Base-by-base conservation (phyloP, 2,888 invertebrate species). In the Mesopsocus fuscifrons region DNA sequence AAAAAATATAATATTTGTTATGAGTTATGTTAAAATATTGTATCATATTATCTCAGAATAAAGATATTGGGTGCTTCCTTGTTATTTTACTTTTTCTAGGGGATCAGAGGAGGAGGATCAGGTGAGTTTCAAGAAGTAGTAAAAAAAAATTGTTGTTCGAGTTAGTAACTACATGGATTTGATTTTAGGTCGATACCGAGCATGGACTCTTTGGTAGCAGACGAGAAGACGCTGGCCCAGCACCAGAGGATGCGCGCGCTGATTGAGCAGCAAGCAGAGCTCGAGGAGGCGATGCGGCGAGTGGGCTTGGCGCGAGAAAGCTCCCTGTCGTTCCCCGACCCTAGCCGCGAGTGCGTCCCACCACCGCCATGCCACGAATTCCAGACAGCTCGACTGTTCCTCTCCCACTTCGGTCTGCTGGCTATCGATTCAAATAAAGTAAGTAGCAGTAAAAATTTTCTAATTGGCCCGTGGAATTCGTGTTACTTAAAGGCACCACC, bases 381-480 rank as follows among this genome's bases (percentile, higher is more conserved):
- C 57, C 92, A 95, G 64, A 92, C 95, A 0, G 88, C 95, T 2
- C 71, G 97, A 41, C 66, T 97, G 20, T 91, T 98, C 59, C 66
- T 98, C 15, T 91, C 94, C 2, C 92, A 97, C 61, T 91, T 97
- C 60, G 97, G 97, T 1, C 82, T 94, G 54, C 64, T 97, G 15
- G 65, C 67, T 5, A 54, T 66, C 30, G 64, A 65, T 43, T 74
- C 77, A 31, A 61, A 68, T 30, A 68, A 67, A 57, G 68, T 66
- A 49, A 51, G 43, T 41, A 16, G 6, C 20, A 4, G 16, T 20
- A 15, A 38, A 13, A 41, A 44, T 34, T n/a, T n/a, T n/a, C n/a
- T n/a, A n/a, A 5, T 16, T 11, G n/a, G n/a, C n/a, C n/a, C n/a
- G n/a, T n/a, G n/a, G n/a, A n/a, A n/a, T n/a, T n/a, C n/a, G n/a